phyloP scores from a whole-genome alignment of 1,140 invertebrate species.

The Megalopta genalis region DNA sequence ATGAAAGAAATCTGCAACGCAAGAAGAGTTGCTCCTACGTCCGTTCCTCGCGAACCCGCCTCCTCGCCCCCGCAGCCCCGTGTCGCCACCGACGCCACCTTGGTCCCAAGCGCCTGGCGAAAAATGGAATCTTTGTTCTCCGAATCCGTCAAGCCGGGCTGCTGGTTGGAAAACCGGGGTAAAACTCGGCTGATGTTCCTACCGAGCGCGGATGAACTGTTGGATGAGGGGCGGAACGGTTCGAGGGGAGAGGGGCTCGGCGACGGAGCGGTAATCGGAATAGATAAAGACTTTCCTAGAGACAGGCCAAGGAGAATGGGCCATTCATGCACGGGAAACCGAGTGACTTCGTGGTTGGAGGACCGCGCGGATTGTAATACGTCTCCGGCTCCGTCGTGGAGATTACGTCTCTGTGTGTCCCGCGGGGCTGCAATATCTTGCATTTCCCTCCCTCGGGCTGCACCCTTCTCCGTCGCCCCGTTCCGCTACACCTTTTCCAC shows the following conservation, averaged over 20 bases:
- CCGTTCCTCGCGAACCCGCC: conserved; percentile 34
- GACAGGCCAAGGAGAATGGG: conserved; percentile 78
- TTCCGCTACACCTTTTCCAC: conserved; percentile 33
- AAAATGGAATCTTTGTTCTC: conserved; percentile 74
- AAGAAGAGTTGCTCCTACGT: conserved; percentile 48
- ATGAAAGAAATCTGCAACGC: conserved; percentile 65
- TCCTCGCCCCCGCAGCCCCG: conserved; percentile 35
- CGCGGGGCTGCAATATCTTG: conserved; percentile 81
- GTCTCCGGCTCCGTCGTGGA: conserved; percentile 76
- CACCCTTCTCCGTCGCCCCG: conserved; percentile 38
- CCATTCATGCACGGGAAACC: conserved; percentile 74
- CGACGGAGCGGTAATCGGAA: conserved; percentile 70
- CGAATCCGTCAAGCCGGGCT: conserved; percentile 53
- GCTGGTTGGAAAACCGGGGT: conserved; percentile 54
- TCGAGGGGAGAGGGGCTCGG: conserved; percentile 22
- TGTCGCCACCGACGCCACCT: conserved; percentile 20
- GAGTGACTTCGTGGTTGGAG: conserved; percentile 73
- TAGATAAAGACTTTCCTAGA: conserved; percentile 76
- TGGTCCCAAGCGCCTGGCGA: conserved; percentile 52
- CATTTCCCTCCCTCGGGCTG: conserved; percentile 69
- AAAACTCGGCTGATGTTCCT: conserved; percentile 60
- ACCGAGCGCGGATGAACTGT: conserved; percentile 43
- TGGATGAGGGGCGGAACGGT: conserved; percentile 5
- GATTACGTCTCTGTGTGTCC: conserved; percentile 78
- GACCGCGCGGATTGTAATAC: conserved; percentile 77